Base-by-base conservation (phyloP, 1,140 invertebrate genomes). In the Diorhabda carinulata region DNA sequence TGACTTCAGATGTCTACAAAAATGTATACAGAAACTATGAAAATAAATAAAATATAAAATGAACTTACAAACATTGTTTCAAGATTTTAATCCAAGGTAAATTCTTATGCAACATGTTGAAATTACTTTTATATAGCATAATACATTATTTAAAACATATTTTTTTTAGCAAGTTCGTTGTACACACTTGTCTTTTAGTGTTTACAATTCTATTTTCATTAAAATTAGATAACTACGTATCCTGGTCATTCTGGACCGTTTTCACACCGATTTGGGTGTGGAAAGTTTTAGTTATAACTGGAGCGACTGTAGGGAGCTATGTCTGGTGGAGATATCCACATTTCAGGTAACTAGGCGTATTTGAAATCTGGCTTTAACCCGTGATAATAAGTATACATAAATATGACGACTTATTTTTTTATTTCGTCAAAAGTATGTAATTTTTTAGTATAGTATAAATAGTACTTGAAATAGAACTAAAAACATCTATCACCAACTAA, bases 241-340 rank as follows among this genome's bases (percentile, higher is more conserved):
- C 88, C 79, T 97, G 95, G 93, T 97, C 92, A 69, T 98, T 93
- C 80, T 98, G 95, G 94, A 89, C 92, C 4, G 89, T 98, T 41
- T 98, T 98, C 81, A 87, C 91, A 44, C 96, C 96, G 61, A 89
- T 99, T 81, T 99, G 96, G 95, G 89, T 97, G 71, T 98, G 97
- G 96, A 98, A 98, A 82, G 84, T 90, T 69, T 87, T 97, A 77
- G 96, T 97, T 10, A 90, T 98, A 56, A 78, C 90, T 61, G 96
- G 96, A 70, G 94, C 95, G 57, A 87, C 90, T 64, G 87, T 97
- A 52, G 96, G 96, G 43, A 95, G 93, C 75, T 93, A 94, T 78
- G 90, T 98, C 3, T 98, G 96, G 96, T 95, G 93, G 89, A 88
- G 91, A 76, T 92, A 97, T 84, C 96, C 96, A 52, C 95, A 97